phyloP scores from a whole-genome alignment of 2,797 vertebrate genomes.

The Muscicapa comitata region DNA sequence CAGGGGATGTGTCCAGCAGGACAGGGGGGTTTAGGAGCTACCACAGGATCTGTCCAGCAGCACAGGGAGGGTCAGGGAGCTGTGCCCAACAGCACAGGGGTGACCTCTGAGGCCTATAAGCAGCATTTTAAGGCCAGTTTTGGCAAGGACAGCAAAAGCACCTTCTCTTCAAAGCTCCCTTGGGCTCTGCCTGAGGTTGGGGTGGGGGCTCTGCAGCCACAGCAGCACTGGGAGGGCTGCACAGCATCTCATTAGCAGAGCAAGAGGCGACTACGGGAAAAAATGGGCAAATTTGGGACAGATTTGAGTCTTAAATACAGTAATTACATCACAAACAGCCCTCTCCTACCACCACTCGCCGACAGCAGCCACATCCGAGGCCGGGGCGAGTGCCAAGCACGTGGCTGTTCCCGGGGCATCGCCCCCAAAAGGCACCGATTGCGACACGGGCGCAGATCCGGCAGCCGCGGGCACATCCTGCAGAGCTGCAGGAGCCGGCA shows the following conservation, averaged over 20 bases:
- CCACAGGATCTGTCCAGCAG: too few species aligned
- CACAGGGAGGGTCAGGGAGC: too few species aligned
- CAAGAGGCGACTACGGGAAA: fast-evolving
- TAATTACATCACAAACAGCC: neutral
- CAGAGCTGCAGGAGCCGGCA: neutral
- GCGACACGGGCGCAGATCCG: fast-evolving
- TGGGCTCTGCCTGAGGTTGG: neutral
- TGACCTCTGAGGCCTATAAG: neutral
- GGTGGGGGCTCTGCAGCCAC: neutral
- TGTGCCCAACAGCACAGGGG: too few species aligned
- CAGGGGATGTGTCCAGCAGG: fast-evolving
- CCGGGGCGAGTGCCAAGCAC: fast-evolving
- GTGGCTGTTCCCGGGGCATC: fast-evolving
- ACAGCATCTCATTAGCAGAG: fast-evolving
- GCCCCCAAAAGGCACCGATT: neutral
- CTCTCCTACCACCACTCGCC: fast-evolving
- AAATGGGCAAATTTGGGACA: neutral
- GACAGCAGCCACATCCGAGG: fast-evolving
- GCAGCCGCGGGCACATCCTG: neutral
- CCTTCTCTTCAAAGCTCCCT: neutral
- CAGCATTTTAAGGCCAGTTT: neutral
- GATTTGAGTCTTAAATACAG: neutral
- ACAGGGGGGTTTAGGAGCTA: too few species aligned
- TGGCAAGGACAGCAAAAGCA: neutral
- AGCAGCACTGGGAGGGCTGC: neutral